Evolutionary conservation across 2,888 invertebrate genomes (phyloP).

Genomic region (Carpatolechia fugitivella): DNA sequence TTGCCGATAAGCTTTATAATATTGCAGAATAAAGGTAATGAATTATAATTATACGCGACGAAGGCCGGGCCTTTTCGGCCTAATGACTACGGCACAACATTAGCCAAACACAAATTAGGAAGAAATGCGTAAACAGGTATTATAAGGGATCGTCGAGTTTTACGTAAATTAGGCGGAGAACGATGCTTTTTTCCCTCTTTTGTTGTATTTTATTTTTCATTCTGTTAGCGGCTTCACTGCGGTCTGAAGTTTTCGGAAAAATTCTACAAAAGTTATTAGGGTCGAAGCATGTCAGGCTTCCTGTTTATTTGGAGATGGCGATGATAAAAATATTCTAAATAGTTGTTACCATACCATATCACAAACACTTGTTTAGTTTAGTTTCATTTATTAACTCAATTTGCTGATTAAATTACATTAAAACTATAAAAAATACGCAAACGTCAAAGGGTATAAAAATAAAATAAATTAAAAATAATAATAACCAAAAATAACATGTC

Average conservation of each 20-base stretch:
- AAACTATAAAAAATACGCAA: too few relatives aligned
- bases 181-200: constrained; percentile 37
- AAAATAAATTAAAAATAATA: neutral
- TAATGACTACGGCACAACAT: constrained; percentile 69
- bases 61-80: constrained; percentile 45
- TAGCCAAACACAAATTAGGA: constrained; percentile 71
- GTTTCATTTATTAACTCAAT: too few relatives aligned
- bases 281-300: neutral
- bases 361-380: too few relatives aligned
- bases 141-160: constrained; percentile 57
- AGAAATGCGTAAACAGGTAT: constrained; percentile 71
- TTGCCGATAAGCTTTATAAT: constrained; percentile 31
- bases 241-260: neutral
- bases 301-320: neutral
- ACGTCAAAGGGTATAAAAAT: too few relatives aligned
- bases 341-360: too few relatives aligned
- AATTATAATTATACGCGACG: constrained; percentile 66
- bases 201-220: constrained; percentile 32
- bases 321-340: too few relatives aligned
- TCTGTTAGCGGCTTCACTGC: constrained; percentile 15
- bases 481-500: neutral
- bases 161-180: constrained; percentile 49
- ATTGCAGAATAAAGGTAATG: constrained; percentile 55
- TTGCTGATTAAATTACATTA: too few relatives aligned
- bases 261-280: constrained; percentile 12